Evolutionary conservation across 2,888 invertebrate species (phyloP).

Genomic region (Andrena hattorfiana): DNA sequence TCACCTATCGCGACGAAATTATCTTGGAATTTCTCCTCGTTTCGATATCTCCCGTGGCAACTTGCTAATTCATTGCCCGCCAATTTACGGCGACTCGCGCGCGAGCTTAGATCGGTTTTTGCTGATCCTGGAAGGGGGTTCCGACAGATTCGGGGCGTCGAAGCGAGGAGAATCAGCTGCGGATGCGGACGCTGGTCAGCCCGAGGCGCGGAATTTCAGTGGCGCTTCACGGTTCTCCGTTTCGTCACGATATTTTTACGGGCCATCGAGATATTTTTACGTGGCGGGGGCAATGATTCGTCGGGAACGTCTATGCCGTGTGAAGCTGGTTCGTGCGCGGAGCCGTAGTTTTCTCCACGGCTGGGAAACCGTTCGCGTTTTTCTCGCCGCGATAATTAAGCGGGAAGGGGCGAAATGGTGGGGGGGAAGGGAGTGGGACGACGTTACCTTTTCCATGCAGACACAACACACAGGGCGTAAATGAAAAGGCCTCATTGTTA

Average conservation of each 20-base stretch:
- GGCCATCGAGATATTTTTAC: conserved; percentile 81
- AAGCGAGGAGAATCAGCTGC: background rate
- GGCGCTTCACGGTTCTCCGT: conserved; percentile 45
- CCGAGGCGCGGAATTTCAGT: conserved; percentile 54
- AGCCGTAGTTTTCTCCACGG: conserved; percentile 4
- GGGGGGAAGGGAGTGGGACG: no score
- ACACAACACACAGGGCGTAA: conserved; percentile 39
- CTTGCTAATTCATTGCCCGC: background rate
- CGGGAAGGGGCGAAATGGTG: no score
- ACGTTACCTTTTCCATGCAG: conserved; percentile 48
- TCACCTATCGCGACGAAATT: background rate
- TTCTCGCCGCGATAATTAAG: conserved; percentile 10
- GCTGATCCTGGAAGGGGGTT: background rate
- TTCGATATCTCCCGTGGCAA: background rate
- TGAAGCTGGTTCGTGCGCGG: conserved; percentile 16
- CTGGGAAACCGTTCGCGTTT: conserved; percentile 39
- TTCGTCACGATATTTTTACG: conserved; percentile 70
- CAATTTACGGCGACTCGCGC: background rate
- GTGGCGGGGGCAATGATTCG: conserved; percentile 80
- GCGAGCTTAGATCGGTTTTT: background rate
- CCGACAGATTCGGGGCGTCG: background rate
- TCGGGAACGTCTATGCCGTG: conserved; percentile 73
- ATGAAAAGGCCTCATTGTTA: conserved; percentile 34
- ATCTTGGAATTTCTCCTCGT: background rate
- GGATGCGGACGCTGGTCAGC: conserved; percentile 42